phyloP scores from a whole-genome alignment of 2,888 invertebrate genomes.

The Cartodere bifasciata region DNA sequence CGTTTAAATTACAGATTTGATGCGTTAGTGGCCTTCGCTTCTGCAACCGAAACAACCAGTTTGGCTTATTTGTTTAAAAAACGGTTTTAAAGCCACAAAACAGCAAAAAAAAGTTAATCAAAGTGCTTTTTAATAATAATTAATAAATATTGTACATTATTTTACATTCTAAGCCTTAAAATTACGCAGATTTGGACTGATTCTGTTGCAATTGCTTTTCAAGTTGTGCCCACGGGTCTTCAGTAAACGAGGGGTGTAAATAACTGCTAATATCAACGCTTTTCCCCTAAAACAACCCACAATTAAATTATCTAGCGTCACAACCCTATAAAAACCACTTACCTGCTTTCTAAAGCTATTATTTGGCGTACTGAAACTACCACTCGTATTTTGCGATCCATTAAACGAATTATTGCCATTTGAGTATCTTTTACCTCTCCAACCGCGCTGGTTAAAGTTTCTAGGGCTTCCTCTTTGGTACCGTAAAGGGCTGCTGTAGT shows the following conservation, averaged over 20 bases:
- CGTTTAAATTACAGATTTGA: too few relatives aligned
- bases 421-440: slow-evolving; percentile 11
- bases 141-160: too few relatives aligned
- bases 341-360: slow-evolving; percentile 8
- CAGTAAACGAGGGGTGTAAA: slow-evolving; percentile 7
- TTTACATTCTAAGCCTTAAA: too few relatives aligned
- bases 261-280: slow-evolving; percentile 1
- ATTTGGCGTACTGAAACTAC: slow-evolving; percentile 8
- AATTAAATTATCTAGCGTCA: not conserved
- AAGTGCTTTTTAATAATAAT: too few relatives aligned
- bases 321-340: not conserved
- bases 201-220: too few relatives aligned
- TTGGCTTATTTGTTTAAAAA: too few relatives aligned
- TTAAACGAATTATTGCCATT: slow-evolving; percentile 9
- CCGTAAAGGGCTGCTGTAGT: slow-evolving; percentile 13
- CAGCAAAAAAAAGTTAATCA: too few relatives aligned
- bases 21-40: too few relatives aligned
- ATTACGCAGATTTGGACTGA: too few relatives aligned
- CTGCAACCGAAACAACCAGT: too few relatives aligned
- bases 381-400: slow-evolving; percentile 9
- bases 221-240: slow-evolving; percentile 14
- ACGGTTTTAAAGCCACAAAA: too few relatives aligned
- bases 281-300: not conserved
- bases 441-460: slow-evolving; percentile 9
- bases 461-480: slow-evolving; percentile 12